Evolutionary conservation across 2,888 invertebrate species (phyloP).

Genomic region (Hoplodrina ambigua): DNA sequence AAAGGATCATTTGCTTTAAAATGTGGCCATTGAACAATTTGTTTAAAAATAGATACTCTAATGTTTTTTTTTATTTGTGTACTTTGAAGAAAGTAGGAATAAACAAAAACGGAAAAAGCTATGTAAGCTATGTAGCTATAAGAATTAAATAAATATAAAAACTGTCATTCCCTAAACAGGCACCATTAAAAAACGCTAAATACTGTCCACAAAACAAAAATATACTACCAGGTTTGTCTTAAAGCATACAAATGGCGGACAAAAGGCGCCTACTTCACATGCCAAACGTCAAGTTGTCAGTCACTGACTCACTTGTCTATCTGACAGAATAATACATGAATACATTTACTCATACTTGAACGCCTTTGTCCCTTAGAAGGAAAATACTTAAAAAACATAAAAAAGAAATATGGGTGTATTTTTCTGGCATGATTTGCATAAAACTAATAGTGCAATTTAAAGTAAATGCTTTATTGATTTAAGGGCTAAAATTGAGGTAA

Average conservation of each 20-base stretch:
- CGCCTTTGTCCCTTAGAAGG: conserved; percentile 40
- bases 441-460: too few species aligned
- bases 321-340: conserved; percentile 51
- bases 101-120: too few species aligned
- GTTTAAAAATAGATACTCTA: neutral
- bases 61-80: too few species aligned
- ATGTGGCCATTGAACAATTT: conserved; percentile 9
- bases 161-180: conserved; percentile 12
- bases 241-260: conserved; percentile 46
- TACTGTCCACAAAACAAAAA: conserved; percentile 28
- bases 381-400: conserved; percentile 27
- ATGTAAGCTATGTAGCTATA: too few species aligned
- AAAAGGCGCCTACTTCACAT: conserved; percentile 56
- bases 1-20: neutral
- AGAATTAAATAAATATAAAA: neutral
- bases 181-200: conserved; percentile 37
- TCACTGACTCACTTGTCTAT: conserved; percentile 49
- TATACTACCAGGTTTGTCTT: conserved; percentile 11
- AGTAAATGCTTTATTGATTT: too few species aligned
- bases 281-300: conserved; percentile 54
- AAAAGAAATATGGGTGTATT: neutral
- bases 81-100: neutral
- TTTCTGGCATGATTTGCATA: conserved; percentile 30
- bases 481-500: too few species aligned
- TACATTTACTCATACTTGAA: conserved; percentile 49